Evolutionary conservation across 2,797 vertebrate species (phyloP), one percentile per base, ranked within the genome.

Genomic region (Rachycentron canadum): DNA sequence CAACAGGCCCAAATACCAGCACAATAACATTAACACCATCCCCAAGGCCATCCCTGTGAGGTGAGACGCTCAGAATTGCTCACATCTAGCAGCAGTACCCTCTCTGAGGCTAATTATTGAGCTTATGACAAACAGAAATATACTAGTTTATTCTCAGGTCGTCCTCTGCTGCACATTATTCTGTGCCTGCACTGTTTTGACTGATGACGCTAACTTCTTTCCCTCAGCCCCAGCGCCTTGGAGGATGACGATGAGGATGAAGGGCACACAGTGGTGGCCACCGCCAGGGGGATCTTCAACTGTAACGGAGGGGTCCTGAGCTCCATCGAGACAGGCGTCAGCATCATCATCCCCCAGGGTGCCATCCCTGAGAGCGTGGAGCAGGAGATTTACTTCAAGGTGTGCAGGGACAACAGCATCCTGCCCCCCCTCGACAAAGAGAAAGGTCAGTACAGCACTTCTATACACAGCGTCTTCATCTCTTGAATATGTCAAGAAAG

Each of bases 361-460:
- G 98, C 98, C 90, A 98, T 99, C 86, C 97, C 98, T 0, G 98
- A 99, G 76, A 97, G 96, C 40, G 95, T 99, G 74, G 98, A 99
- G 87, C 98, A 99, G 94, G 98, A 99, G 92, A 99, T 99, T 87
- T 99, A 99, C 95, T 99, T 99, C 93, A 99, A 99, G 93, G 98
- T 99, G 91, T 99, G 98, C 94, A 94, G 98, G 80, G 98, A 99
- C 95, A 99, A 99, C 95, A 99, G 97, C 93, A 99, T 99, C 93
- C 95, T 99, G 81, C 98, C 98, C 43, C 98, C 98, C 43, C 95
- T 99, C 43, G 98, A 99, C 94, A 99, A 99, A 94, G 98, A 99
- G 93, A 99, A 99, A 97, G 98, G 98, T 99, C 84, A 89, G 94
- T 83, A n/a, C 19, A 62, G 5, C 28, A 3, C 45, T 30, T 6